A percentile compares a stretch with the other conserved stretches of the same genome.
These are phyloP conservation scores for Drosophila fulvimacula DNA, from an alignment of 2,888 invertebrate species.

Conservation along the genomic window DNA sequence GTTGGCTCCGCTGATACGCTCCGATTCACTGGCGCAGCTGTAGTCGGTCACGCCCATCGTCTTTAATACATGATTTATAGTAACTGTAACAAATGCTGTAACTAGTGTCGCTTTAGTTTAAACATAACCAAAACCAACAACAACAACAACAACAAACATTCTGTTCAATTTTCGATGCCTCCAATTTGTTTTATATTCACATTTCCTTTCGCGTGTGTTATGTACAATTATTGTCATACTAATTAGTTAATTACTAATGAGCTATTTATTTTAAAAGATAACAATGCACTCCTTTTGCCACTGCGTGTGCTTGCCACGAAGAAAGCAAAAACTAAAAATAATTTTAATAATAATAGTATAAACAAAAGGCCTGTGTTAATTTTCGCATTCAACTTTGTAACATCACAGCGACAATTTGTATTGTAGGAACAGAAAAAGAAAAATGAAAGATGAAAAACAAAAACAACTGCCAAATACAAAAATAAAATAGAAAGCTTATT, in stretches of 20 bases:
- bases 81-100: slow-evolving; percentile 73
- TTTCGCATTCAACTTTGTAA: slow-evolving; percentile 26
- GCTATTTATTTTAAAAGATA: slow-evolving; percentile 11
- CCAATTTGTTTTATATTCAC: slow-evolving; percentile 9
- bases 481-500: slow-evolving; percentile 26
- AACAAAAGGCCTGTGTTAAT: slow-evolving; percentile 14
- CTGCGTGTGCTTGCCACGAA: slow-evolving; percentile 30
- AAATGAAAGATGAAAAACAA: slow-evolving; percentile 24
- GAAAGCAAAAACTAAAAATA: not conserved
- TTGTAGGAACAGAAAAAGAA: slow-evolving; percentile 20
- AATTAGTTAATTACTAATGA: slow-evolving; percentile 17
- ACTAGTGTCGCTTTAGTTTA: slow-evolving; percentile 74
- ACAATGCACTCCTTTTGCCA: slow-evolving; percentile 9
- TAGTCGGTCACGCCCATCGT: slow-evolving; percentile 82
- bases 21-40: slow-evolving; percentile 90
- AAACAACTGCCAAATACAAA: slow-evolving; percentile 53
- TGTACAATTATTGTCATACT: slow-evolving; percentile 30
- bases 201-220: slow-evolving; percentile 15
- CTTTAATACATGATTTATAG: slow-evolving; percentile 39
- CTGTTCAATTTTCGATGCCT: slow-evolving; percentile 14
- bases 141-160: slow-evolving; percentile 10
- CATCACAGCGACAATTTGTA: slow-evolving; percentile 46
- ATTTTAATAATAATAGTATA: slow-evolving; percentile 1
- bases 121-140: slow-evolving; percentile 17
- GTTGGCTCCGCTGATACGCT: slow-evolving; percentile 92